These are phyloP conservation scores for Limnodromus scolopaceus DNA, from an alignment of 2,797 vertebrate genomes.

Conservation along the genomic window DNA sequence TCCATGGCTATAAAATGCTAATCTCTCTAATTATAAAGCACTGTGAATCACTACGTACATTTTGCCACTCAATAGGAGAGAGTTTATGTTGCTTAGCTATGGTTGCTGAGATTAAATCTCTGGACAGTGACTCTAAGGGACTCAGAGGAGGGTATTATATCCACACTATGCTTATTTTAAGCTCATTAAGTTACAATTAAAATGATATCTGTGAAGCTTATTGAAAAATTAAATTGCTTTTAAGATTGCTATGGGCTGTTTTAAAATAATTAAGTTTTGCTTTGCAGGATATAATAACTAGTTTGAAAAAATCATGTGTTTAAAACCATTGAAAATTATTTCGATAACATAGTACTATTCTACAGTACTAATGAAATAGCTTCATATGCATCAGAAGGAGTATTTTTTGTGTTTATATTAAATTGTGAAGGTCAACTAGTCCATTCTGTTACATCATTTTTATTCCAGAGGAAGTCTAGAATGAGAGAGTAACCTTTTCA, in stretches of 20 bases:
- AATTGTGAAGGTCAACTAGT: background rate
- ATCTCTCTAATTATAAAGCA: background rate
- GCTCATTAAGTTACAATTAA: background rate
- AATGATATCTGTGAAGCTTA: background rate
- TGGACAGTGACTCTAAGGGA: background rate
- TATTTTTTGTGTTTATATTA: background rate
- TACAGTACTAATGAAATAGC: background rate
- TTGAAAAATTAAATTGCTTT: slow-evolving; percentile 8
- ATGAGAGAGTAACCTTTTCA: background rate
- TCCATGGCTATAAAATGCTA: background rate
- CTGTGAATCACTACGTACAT: background rate
- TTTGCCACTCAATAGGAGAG: background rate
- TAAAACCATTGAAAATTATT: background rate
- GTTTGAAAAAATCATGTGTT: background rate
- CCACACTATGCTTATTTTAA: background rate
- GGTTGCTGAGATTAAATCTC: background rate
- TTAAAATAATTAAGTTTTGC: background rate
- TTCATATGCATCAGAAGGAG: background rate
- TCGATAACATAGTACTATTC: background rate
- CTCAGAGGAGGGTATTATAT: background rate
- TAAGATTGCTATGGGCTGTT: background rate
- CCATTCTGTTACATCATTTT: background rate
- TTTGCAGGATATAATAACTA: background rate
- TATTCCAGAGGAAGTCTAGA: background rate
- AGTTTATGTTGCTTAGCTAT: background rate